Base-by-base conservation (phyloP, 2,797 vertebrate genomes). In the Chanos chanos region DNA sequence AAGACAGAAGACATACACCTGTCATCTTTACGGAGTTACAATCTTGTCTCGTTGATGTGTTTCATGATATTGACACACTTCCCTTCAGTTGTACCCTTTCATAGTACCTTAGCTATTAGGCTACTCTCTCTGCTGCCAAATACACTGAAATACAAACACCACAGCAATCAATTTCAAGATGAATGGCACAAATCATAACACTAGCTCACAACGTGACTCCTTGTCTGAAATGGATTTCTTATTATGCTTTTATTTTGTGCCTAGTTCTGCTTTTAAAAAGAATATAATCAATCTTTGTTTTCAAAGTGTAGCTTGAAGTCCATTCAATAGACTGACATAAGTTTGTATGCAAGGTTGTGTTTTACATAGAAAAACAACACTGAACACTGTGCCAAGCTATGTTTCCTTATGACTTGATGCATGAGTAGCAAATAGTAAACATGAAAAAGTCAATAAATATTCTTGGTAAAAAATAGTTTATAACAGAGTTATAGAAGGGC, bases 211-310 rank as follows among this genome's bases (percentile, higher is more conserved):
- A 37, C 7, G 18, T 53, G 47, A 58, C 69, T 56, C 27, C 49
- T 30, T 22, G 5, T 12, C 13, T 9, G 24, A n/a, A n/a, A n/a
- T n/a, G n/a, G n/a, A n/a, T n/a, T n/a, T n/a, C n/a, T n/a, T n/a
- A 55, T 51, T 62, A 62, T 45, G 45, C 43, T 19, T 9, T 1
- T 34, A 28, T 47, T 52, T 61, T 54, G 44, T 40, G 28, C 71
- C 62, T 36, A 25, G 33, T 55, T 64, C 21, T 37, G 10, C 10
- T 41, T 57, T 45, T 3, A 34, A 18, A 24, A 16, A 12, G 10
- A 57, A 63, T 18, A 33, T 51, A 57, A 57, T 51, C 30, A 47
- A 40, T 57, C 64, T 59, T 56, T 44, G n/a, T n/a, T n/a, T n/a
- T n/a, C n/a, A n/a, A n/a, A n/a, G n/a, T n/a, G n/a, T n/a, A n/a